These are phyloP conservation scores for Dicrostonyx torquatus DNA, from an alignment of 2,797 vertebrate species.

Conservation along the genomic window DNA sequence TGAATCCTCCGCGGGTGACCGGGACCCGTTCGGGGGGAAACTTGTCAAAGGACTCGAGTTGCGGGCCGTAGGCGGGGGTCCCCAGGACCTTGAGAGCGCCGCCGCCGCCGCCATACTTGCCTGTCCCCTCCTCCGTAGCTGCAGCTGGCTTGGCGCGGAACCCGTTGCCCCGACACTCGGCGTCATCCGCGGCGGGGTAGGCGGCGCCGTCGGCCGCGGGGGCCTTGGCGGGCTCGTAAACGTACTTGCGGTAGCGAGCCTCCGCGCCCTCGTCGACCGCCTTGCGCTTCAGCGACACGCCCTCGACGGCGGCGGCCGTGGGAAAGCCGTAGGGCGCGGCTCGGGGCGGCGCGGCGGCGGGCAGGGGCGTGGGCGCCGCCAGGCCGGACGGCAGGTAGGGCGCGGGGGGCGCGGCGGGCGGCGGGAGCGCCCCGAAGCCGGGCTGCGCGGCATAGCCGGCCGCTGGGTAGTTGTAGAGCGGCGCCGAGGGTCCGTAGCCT, in stretches of 20 bases:
- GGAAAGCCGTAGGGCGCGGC: conserved; percentile 92
- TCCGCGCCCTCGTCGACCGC: conserved; percentile 91
- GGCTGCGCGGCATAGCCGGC: conserved; percentile 92
- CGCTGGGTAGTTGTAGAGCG: conserved; percentile 93
- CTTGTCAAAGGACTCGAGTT: conserved; percentile 85
- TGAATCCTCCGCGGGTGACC: conserved; percentile 79
- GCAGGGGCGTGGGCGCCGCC: conserved; percentile 90
- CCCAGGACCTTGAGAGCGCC: conserved; percentile 89
- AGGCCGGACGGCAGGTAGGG: conserved; percentile 93
- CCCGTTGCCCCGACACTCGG: conserved; percentile 92
- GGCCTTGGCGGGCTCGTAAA: conserved; percentile 92
- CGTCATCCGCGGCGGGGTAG: conserved; percentile 89
- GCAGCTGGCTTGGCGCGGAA: conserved; percentile 86
- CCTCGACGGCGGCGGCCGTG: conserved; percentile 83
- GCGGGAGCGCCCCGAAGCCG: conserved; percentile 88
- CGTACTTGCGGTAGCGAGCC: conserved; percentile 94
- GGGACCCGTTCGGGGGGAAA: conserved; percentile 88
- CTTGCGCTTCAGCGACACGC: conserved; percentile 93
- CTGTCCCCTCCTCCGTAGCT: conserved; percentile 50
- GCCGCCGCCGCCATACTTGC: conserved; percentile 84
- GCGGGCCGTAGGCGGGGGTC: conserved; percentile 87
- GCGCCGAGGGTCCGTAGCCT: conserved; percentile 91
- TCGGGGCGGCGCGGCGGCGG: conserved; percentile 85
- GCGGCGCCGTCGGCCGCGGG: conserved; percentile 82
- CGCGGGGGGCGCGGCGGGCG: conserved; percentile 89